Evolutionary conservation across 2,113 vertebrate genomes (phyloP), one percentile per base, ranked within the genome.

Genomic region (Felis catus): DNA sequence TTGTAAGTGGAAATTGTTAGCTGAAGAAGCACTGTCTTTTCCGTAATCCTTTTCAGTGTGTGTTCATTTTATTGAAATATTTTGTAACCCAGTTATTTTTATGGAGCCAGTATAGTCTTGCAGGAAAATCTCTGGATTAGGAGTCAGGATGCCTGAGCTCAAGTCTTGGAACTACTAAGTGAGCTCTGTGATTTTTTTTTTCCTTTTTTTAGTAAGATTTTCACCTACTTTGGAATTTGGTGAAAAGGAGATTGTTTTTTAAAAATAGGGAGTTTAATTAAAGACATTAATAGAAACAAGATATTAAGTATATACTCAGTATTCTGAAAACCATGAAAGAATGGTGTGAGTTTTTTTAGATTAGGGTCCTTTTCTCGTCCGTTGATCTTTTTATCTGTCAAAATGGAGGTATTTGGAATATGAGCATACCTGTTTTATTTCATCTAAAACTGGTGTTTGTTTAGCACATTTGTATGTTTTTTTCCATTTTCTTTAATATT

Each of bases 11-110:
- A 95, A 94, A 84, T 71, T 96, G 84, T 96, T 82, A 97, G 53
- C 70, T 95, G 79, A 92, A 87, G 90, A 76, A 79, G 58, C 58
- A 71, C 86, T 82, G 65, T 84, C 92, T 91, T 97, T 96, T 79
- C 81, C 48, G 84, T 92, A 95, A 96, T 98, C 76, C 79, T 95
- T 96, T 95, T 96, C 92, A 91, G 8, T 94, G 84, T 96, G 86
- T 96, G 87, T 92, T 98, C 92, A 36, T 78, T 97, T 97, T 95
- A 97, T 96, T 97, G 96, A 96, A 97, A 79, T 95, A 91, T 85
- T 97, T 97, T 97, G 91, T 96, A 97, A 96, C 92, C 76, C 88
- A 97, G 65, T 97, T 96, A 95, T 97, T 98, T 97, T 96, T 97
- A 94, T 95, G 93, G 91, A 96, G 86, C 92, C 94, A 95, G 87